Evolutionary conservation across 2,113 vertebrate species (phyloP).

Genomic region (Aptenodytes patagonicus): DNA sequence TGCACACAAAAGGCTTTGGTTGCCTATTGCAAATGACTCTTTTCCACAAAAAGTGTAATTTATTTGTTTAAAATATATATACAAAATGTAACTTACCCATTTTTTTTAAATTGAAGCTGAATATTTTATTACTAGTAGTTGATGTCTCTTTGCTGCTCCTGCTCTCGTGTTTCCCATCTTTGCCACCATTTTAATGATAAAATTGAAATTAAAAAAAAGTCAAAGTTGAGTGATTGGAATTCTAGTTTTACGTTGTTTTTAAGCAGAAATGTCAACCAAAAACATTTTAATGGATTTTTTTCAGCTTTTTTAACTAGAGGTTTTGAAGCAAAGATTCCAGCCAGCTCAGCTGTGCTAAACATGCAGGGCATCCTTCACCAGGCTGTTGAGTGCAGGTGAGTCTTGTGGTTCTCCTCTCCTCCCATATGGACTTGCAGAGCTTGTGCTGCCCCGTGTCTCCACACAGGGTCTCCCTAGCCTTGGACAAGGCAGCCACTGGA

Average conservation of each 20-base stretch:
- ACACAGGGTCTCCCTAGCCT: constrained; percentile 57
- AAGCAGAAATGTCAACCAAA: not conserved
- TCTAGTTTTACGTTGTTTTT: not conserved
- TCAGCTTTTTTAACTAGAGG: accelerated
- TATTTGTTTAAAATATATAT: not conserved
- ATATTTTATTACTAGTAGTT: not conserved
- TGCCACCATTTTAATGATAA: not conserved
- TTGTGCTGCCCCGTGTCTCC: constrained; percentile 40
- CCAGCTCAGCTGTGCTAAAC: not conserved
- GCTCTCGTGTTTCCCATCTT: not conserved
- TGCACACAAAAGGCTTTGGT: not conserved
- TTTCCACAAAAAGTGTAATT: not conserved
- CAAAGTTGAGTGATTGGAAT: not conserved
- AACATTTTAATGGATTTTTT: not conserved
- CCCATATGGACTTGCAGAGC: not conserved
- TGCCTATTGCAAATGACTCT: not conserved
- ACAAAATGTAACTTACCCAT: not conserved
- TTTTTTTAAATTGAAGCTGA: not conserved
- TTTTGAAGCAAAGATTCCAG: not conserved
- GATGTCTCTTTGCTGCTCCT: not conserved
- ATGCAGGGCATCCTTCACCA: accelerated
- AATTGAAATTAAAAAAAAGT: not conserved
- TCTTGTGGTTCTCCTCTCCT: not conserved
- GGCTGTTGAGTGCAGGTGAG: not conserved
- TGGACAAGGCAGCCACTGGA: not conserved